Conservation (phyloP, 2,797 vertebrate genomes). For the Atherinosoma microstoma region DNA sequence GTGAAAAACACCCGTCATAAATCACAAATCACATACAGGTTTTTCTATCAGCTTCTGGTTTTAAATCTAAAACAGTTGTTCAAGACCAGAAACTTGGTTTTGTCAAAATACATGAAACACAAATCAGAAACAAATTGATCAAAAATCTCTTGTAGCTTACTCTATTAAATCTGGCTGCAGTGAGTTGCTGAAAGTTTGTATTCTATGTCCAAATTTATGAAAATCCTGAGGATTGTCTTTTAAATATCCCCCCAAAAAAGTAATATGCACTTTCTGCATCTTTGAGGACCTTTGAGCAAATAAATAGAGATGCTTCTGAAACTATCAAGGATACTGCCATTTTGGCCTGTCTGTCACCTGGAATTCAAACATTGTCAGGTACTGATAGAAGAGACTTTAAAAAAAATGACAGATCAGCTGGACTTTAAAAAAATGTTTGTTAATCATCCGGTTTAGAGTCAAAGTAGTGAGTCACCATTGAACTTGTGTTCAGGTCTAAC, state of each 20-base stretch:
- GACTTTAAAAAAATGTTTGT: too few species aligned
- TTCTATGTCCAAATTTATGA: background rate
- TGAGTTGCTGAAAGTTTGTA: background rate
- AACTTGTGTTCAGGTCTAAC: conserved; percentile 13
- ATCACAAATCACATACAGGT: background rate
- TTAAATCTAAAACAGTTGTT: too few species aligned
- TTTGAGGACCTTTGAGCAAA: background rate
- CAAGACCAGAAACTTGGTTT: background rate
- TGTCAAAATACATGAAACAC: background rate
- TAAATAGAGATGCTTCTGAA: background rate
- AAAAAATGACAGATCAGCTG: background rate
- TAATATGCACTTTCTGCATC: background rate
- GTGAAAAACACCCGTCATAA: too few species aligned
- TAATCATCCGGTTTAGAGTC: too few species aligned
- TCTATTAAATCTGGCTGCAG: too few species aligned
- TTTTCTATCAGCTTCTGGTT: background rate
- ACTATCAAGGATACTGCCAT: too few species aligned
- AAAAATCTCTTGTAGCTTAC: background rate
- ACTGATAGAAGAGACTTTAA: background rate
- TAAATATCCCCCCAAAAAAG: background rate
- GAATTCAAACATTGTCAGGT: background rate
- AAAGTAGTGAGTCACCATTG: background rate
- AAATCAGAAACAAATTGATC: background rate
- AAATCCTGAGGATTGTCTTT: background rate
- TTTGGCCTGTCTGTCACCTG: background rate